These are phyloP conservation scores for Echinarachnius parma DNA, from an alignment of 53 echinoderm and acorn worm species.

Conservation along the genomic window DNA sequence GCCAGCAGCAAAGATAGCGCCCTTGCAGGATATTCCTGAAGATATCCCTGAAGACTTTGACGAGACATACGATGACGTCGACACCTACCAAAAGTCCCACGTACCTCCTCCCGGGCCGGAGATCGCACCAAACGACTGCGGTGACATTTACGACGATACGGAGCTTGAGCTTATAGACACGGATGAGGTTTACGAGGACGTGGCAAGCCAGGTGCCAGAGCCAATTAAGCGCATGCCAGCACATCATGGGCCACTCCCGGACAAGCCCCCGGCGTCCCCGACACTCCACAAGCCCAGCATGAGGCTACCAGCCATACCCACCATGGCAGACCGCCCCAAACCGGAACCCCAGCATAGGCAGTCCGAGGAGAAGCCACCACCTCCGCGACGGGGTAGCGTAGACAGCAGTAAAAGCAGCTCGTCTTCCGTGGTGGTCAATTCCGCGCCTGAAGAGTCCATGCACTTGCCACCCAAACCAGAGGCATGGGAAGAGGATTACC, in stretches of 20 bases:
- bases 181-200: slow-evolving; percentile 57
- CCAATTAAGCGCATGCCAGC: not conserved
- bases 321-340: slow-evolving; percentile 10
- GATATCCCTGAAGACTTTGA: slow-evolving; percentile 52
- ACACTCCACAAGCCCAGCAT: slow-evolving; percentile 14
- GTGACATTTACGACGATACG: slow-evolving; percentile 22
- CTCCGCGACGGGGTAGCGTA: not conserved
- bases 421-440: too few relatives aligned
- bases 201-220: slow-evolving; percentile 9
- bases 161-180: slow-evolving; percentile 38
- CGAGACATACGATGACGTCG: slow-evolving; percentile 71
- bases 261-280: not conserved
- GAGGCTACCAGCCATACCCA: slow-evolving; percentile 1
- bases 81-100: slow-evolving; percentile 57
- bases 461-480: slow-evolving; percentile 40
- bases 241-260: slow-evolving; percentile 7
- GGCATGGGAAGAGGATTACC: slow-evolving; percentile 88
- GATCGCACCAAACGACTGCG: not conserved
- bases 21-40: slow-evolving; percentile 22
- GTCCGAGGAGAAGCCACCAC: slow-evolving; percentile 32
- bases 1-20: not conserved
- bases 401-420: too few relatives aligned
- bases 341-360: slow-evolving; percentile 9
- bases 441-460: slow-evolving; percentile 1
- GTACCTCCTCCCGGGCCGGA: not conserved